Evolutionary conservation across 2,888 invertebrate genomes (phyloP).

Genomic region (Ornithoptera alexandrae): DNA sequence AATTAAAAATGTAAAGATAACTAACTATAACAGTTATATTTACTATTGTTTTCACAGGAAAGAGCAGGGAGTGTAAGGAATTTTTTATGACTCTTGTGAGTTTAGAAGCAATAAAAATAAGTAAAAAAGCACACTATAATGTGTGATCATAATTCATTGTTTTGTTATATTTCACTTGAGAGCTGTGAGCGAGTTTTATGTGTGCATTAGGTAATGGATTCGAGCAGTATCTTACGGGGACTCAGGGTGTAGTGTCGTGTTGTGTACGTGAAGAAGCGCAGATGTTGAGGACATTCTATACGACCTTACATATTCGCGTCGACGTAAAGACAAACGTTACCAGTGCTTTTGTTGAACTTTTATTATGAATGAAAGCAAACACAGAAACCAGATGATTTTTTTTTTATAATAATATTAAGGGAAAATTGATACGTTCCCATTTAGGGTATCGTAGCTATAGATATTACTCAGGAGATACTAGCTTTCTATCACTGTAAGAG

Average conservation of each 20-base stretch:
- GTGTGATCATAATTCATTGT: conserved; percentile 71
- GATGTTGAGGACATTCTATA: conserved; percentile 2
- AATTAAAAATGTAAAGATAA: too few species aligned
- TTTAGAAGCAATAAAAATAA: conserved; percentile 67
- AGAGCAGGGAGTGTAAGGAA: conserved; percentile 44
- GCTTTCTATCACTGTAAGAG: not conserved
- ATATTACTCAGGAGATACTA: too few species aligned
- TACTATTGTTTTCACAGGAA: conserved; percentile 32
- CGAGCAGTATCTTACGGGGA: conserved; percentile 54
- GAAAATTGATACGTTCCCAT: too few species aligned
- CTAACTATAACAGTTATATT: too few species aligned
- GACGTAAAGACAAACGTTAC: not conserved
- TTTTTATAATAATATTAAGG: too few species aligned
- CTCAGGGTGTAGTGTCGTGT: conserved; percentile 34
- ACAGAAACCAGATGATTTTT: too few species aligned
- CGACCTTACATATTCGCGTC: not conserved
- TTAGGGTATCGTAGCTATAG: too few species aligned
- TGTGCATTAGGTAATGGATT: conserved; percentile 72
- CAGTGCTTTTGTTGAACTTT: not conserved
- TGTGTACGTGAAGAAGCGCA: conserved; percentile 9
- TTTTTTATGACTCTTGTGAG: conserved; percentile 53
- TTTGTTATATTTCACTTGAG: conserved; percentile 55
- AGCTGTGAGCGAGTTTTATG: conserved; percentile 54
- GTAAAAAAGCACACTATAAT: conserved; percentile 64
- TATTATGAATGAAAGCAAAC: not conserved